phyloP scores from a whole-genome alignment of 37 sponge, comb jelly and placozoan genomes.

The Oscarella lobularis region DNA sequence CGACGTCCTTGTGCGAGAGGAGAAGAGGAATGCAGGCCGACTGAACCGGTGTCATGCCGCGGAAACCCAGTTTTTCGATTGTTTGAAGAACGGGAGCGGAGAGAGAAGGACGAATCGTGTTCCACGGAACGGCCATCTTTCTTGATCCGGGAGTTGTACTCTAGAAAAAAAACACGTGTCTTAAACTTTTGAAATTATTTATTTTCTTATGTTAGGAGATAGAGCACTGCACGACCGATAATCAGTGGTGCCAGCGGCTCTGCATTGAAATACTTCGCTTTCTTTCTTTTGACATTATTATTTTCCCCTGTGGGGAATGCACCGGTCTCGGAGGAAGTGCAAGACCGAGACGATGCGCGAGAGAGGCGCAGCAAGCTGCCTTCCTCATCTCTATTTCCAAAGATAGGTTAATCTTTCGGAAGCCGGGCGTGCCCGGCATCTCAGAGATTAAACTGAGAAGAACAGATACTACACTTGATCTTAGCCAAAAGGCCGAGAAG shows the following conservation, averaged over 20 bases:
- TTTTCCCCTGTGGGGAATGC: constrained; percentile 23
- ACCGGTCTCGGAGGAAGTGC: constrained; percentile 56
- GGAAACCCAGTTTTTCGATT: background rate
- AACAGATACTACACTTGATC: constrained; percentile 70
- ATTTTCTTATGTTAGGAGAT: too few species aligned
- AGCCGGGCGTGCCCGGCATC: too few species aligned
- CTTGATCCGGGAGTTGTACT: too few species aligned
- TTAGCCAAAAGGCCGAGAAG: constrained; percentile 68
- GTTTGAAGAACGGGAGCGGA: background rate
- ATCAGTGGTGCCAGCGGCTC: too few species aligned
- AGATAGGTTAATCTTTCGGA: constrained; percentile 48
- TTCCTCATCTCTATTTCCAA: constrained; percentile 18
- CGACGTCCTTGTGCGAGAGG: background rate
- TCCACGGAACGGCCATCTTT: background rate
- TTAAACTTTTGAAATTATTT: too few species aligned
- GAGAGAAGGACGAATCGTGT: background rate
- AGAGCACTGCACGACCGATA: too few species aligned
- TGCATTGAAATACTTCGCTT: too few species aligned
- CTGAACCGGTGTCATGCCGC: background rate
- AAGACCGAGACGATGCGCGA: constrained; percentile 50
- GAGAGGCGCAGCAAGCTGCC: constrained; percentile 47
- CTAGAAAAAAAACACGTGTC: too few species aligned
- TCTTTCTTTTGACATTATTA: background rate
- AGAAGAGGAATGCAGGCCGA: background rate
- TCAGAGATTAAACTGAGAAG: constrained; percentile 64